Conservation (phyloP, 2,797 vertebrate species). For the Emys orbicularis region DNA sequence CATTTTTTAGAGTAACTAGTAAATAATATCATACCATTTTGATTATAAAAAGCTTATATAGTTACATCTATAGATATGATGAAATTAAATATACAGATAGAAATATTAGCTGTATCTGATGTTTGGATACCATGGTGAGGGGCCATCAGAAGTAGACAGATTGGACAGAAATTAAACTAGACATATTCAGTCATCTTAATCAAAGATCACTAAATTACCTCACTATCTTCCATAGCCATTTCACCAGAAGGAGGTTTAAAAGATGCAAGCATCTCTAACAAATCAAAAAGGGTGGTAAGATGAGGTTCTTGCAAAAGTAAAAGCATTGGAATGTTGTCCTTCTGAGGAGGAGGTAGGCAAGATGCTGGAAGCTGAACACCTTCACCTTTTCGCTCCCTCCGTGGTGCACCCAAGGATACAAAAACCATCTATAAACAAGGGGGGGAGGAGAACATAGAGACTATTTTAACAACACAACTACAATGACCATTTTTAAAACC, state of each 20-base stretch:
- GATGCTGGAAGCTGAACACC: slow-evolving; percentile 97
- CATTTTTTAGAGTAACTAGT: not conserved
- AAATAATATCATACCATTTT: not conserved
- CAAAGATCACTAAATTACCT: slow-evolving; percentile 81
- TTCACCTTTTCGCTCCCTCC: slow-evolving; percentile 96
- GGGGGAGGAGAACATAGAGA: not conserved
- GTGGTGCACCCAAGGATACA: slow-evolving; percentile 96
- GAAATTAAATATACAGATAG: not conserved
- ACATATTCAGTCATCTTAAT: not conserved
- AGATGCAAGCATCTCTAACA: slow-evolving; percentile 98
- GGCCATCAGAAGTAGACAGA: not conserved
- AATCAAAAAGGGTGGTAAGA: slow-evolving; percentile 96
- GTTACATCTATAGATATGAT: rapidly evolving
- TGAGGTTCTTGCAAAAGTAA: slow-evolving; percentile 97
- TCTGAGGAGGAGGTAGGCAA: slow-evolving; percentile 96
- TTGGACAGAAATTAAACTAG: not conserved
- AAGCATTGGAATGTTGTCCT: slow-evolving; percentile 99
- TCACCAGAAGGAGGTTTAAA: slow-evolving; percentile 94
- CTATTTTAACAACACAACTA: not conserved
- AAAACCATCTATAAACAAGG: slow-evolving; percentile 93
- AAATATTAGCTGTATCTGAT: not conserved
- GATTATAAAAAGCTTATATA: not conserved
- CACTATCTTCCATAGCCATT: slow-evolving; percentile 87
- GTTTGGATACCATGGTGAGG: rapidly evolving
- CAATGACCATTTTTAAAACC: not conserved